Base-by-base conservation (phyloP, 2,888 invertebrate species). In the Trisateles emortualis region DNA sequence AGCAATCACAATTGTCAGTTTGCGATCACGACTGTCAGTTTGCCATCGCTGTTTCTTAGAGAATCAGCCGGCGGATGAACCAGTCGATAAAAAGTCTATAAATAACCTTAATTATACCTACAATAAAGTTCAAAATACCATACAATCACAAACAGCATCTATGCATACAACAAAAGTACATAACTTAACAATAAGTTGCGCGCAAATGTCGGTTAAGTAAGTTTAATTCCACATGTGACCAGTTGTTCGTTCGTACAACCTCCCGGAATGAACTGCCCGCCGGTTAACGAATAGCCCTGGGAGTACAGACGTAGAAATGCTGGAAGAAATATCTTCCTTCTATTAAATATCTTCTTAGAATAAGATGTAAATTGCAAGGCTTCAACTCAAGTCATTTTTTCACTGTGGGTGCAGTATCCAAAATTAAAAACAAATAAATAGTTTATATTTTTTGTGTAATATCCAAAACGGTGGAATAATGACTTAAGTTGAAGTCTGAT, bases 141-240 rank as follows among this genome's bases (percentile, higher is more conserved):
- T 24, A 22, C 13, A 41, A 26, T 14, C 9, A 26, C 16, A 30
- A 16, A 30, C 24, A 24, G 26, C 11, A 30, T 42, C 24, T 42
- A 42, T 17, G 16, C 22, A 32, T n/a, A 38, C 5, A 17, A 48
- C 2, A 30, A 4, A 33, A 48, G n/a, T 40, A 1, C n/a, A 9
- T 10, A 52, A 22, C 13, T 38, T 14, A 33, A 38, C 46, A 68
- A 39, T 59, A 51, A 56, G 43, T 49, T 46, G 5, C 2, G 5
- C 26, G 47, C 26, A 50, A 57, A 35, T 26, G 45, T 38, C 39
- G n/a, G 16, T 22, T 10, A 42, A 66, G 44, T 53, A 40, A 68
- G 64, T 69, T 66, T 49, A 69, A 66, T 57, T 49, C 47, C 57
- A 52, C 53, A 44, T 66, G 71, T 66, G 66, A 48, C 67, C 66